Base-by-base conservation (phyloP, 2,888 invertebrate genomes). In the Acronicta alni region DNA sequence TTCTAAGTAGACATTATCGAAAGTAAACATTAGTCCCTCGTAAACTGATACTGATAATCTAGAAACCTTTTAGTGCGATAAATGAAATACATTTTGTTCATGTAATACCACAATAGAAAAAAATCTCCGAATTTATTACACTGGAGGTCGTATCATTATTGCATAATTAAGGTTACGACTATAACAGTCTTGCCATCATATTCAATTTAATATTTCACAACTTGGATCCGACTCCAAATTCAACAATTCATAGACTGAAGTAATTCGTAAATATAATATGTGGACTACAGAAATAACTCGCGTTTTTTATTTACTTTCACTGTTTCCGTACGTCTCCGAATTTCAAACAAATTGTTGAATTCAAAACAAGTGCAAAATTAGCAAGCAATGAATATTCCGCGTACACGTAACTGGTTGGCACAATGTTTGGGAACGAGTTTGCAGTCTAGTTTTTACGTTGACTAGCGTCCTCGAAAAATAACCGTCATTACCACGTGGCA, bases 381-480 rank as follows among this genome's bases (percentile, higher is more conserved):
- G 72, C 80, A 72, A 75, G 41, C 58, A 54, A 74, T 75, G 67
- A 77, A 81, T 79, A 80, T 81, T 82, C 66, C 75, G 68, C 64
- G 60, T 55, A 55, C 42, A 51, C 15, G 46, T 38, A 69, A 67
- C 72, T 65, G 53, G 73, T 74, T 67, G 65, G 54, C 57, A 51
- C 64, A 58, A 78, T 72, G 71, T 77, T 79, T 83, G 69, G 58
- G 76, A 92, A 91, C 89, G 67, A 86, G 91, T 92, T 86, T 77
- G 71, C 62, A 75, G 79, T 83, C 88, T 82, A 83, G 89, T 92
- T 92, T 91, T 91, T 90, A 79, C 70, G 76, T 73, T 73, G 66
- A 63, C 66, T 74, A 75, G 76, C 82, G 92, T 90, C 92, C 92
- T 93, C 89, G 92, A 93, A 89, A 91, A 85, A 87, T 92, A 93